Conservation (phyloP, 1,140 invertebrate genomes). For the Drosophila repleta region DNA sequence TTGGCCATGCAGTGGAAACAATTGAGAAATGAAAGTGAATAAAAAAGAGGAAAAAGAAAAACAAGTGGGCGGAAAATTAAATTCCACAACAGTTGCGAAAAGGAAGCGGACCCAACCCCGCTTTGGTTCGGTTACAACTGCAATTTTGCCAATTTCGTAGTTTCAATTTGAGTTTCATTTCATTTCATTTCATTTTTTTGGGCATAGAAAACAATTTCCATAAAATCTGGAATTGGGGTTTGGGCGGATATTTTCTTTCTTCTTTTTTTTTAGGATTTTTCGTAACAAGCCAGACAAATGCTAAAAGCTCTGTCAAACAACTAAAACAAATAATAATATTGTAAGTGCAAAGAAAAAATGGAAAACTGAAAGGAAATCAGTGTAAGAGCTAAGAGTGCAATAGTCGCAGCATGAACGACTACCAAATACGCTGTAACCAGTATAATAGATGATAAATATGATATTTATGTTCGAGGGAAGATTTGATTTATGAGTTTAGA, state of each 20-base stretch:
- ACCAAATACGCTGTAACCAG: constrained; percentile 4
- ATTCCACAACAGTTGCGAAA: constrained; percentile 13
- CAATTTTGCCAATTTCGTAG: background rate
- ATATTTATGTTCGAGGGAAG: too few relatives aligned
- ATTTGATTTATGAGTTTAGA: too few relatives aligned
- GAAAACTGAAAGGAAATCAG: background rate
- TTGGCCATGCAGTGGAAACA: background rate
- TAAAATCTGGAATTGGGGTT: constrained; percentile 6
- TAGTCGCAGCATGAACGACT: constrained; percentile 7
- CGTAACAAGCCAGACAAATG: constrained; percentile 7
- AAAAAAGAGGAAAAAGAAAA: constrained; percentile 23
- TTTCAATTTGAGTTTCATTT: background rate
- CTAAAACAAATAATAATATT: constrained; percentile 18
- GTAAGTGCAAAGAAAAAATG: background rate
- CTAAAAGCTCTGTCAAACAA: constrained; percentile 14
- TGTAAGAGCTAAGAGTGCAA: background rate
- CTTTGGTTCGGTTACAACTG: too few relatives aligned
- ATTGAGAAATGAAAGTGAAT: constrained; percentile 1
- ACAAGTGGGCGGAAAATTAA: constrained; percentile 40
- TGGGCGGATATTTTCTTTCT: background rate
- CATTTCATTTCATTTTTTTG: background rate
- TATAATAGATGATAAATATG: background rate
- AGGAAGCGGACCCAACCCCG: background rate
- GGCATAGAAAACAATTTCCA: constrained; percentile 2
- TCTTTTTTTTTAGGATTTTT: too few relatives aligned